phyloP scores from a whole-genome alignment of 2,888 invertebrate genomes.

The Stenolophus ochropezus region DNA sequence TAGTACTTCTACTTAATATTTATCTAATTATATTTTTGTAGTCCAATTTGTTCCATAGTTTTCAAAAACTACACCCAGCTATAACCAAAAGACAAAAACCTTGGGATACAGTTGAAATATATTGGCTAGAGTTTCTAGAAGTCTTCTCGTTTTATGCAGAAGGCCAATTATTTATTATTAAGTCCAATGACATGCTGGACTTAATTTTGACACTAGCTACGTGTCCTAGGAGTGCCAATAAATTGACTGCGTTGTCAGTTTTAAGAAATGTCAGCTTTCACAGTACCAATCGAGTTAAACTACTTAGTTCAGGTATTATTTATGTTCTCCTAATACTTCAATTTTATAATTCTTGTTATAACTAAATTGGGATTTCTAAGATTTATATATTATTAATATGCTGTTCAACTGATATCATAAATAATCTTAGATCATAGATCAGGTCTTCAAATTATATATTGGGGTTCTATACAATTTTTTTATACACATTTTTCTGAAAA shows the following conservation, averaged over 20 bases:
- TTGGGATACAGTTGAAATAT: constrained; percentile 75
- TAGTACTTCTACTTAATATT: not conserved
- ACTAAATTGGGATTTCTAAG: too few relatives aligned
- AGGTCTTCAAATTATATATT: too few relatives aligned
- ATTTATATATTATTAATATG: too few relatives aligned
- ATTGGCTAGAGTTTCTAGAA: constrained; percentile 75
- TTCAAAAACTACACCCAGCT: constrained; percentile 74
- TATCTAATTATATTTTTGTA: constrained; percentile 65
- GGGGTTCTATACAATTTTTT: not conserved
- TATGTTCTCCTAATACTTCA: too few relatives aligned
- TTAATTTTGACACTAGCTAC: constrained; percentile 69
- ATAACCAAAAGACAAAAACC: constrained; percentile 75
- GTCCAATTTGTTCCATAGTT: constrained; percentile 74
- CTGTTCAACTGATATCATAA: too few relatives aligned
- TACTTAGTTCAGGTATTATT: constrained; percentile 75
- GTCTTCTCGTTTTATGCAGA: constrained; percentile 75
- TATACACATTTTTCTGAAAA: not conserved
- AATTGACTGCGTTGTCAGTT: constrained; percentile 72
- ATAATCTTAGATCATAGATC: too few relatives aligned
- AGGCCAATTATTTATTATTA: constrained; percentile 75
- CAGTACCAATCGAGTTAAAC: constrained; percentile 74
- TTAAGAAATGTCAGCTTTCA: constrained; percentile 77
- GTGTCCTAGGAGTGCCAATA: constrained; percentile 67
- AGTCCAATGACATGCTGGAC: constrained; percentile 71
- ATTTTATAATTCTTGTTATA: too few relatives aligned